Evolutionary conservation across 2,888 invertebrate genomes (phyloP).

Genomic region (Dryobotodes eremita): DNA sequence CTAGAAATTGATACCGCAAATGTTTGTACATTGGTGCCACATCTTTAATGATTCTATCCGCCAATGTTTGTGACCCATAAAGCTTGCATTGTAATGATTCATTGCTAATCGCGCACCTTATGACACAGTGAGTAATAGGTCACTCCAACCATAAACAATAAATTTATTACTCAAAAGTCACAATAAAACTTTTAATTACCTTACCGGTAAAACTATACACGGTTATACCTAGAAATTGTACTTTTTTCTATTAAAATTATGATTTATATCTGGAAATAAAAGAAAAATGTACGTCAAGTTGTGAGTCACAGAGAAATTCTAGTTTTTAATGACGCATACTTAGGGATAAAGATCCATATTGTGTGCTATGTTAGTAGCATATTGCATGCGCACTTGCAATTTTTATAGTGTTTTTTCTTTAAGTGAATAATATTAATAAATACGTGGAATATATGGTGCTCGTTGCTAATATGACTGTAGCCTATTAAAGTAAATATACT

Average conservation of each 20-base stretch:
- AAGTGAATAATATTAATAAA: constrained; percentile 23
- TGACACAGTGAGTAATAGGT: constrained; percentile 46
- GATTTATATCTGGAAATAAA: constrained; percentile 15
- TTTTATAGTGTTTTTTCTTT: constrained; percentile 31
- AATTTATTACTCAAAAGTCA: constrained; percentile 32
- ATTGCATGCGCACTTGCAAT: constrained; percentile 49
- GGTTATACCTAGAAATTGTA: constrained; percentile 15
- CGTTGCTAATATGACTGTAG: constrained; percentile 5
- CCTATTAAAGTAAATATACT: constrained; percentile 40
- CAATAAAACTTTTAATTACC: constrained; percentile 53
- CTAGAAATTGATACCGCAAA: neutral
- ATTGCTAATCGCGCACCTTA: constrained; percentile 33
- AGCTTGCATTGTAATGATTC: constrained; percentile 50
- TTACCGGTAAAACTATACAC: constrained; percentile 45
- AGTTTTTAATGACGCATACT: constrained; percentile 23
- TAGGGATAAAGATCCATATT: constrained; percentile 1
- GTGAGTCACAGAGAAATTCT: constrained; percentile 27
- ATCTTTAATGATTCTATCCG: neutral
- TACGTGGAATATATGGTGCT: constrained; percentile 25
- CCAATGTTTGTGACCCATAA: constrained; percentile 45
- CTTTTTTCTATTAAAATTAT: constrained; percentile 23
- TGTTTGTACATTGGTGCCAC: constrained; percentile 18
- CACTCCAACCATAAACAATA: constrained; percentile 41
- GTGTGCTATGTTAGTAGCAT: constrained; percentile 14
- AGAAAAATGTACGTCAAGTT: constrained; percentile 7